A percentile compares a stretch with the other conserved stretches of the same genome.
Evolutionary conservation across 2,888 invertebrate species (phyloP).

Genomic region (Polia nebulosa): DNA sequence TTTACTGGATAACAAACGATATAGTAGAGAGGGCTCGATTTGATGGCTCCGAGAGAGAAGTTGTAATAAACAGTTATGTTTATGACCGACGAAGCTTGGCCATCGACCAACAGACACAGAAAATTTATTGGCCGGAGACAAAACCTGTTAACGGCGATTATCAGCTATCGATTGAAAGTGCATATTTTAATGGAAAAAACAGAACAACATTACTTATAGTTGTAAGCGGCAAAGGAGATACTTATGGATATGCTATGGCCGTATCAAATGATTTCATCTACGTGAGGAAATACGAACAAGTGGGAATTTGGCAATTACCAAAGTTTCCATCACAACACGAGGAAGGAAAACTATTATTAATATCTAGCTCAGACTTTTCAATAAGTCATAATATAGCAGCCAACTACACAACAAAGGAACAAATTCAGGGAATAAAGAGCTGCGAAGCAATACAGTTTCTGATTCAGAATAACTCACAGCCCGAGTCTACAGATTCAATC

Average conservation of each 20-base stretch:
- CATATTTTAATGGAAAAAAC: not conserved
- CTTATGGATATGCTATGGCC: not conserved
- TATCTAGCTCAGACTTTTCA: not conserved
- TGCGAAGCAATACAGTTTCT: not conserved
- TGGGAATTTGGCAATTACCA: not conserved
- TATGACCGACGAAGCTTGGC: not conserved
- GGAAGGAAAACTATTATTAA: not conserved
- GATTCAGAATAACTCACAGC: not conserved
- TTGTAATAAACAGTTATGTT: not conserved
- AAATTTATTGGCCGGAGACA: not conserved
- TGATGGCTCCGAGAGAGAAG: not conserved
- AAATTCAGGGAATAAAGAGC: not conserved
- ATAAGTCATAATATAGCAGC: not conserved
- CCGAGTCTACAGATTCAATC: not conserved
- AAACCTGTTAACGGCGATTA: not conserved
- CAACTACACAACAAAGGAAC: not conserved
- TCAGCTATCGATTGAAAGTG: not conserved
- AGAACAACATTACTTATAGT: not conserved
- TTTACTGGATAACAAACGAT: not conserved
- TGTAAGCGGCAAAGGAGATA: too few species aligned
- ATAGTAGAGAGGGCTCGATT: not conserved
- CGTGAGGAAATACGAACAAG: not conserved
- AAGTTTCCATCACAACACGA: not conserved
- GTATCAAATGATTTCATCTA: not conserved
- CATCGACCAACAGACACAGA: not conserved